phyloP scores from a whole-genome alignment of 1,140 invertebrate species.

The Hycleus phaleratus region DNA sequence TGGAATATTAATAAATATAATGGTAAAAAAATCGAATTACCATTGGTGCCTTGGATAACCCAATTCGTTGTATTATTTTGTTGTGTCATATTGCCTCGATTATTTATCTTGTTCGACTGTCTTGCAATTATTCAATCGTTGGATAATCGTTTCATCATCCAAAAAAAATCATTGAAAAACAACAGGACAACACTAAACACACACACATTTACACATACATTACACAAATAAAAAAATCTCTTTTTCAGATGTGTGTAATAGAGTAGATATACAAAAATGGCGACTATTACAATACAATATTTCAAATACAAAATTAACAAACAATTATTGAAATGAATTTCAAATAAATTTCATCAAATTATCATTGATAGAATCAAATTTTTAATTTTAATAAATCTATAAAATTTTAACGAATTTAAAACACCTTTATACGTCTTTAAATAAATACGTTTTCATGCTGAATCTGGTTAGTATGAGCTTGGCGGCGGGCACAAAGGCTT shows the following conservation, averaged over 20 bases:
- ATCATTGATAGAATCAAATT: background rate
- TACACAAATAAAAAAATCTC: background rate
- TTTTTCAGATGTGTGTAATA: background rate
- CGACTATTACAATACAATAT: constrained; percentile 46
- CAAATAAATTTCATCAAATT: constrained; percentile 14
- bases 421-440: constrained; percentile 34
- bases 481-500: constrained; percentile 52
- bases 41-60: constrained; percentile 54
- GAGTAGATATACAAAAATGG: constrained; percentile 44
- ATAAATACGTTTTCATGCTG: constrained; percentile 46
- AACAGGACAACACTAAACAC: background rate
- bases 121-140: too few species aligned
- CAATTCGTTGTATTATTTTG: constrained; percentile 56
- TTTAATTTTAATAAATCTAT: constrained; percentile 21
- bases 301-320: constrained; percentile 27
- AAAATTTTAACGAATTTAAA: constrained; percentile 16
- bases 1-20: background rate
- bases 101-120: too few species aligned
- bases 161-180: constrained; percentile 1
- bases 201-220: background rate
- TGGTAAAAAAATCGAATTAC: constrained; percentile 3
- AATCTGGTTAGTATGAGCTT: constrained; percentile 45
- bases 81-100: constrained; percentile 45
- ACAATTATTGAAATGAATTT: constrained; percentile 22
- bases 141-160: too few species aligned